phyloP scores from a whole-genome alignment of 2,797 vertebrate genomes.

The Morelia viridis region DNA sequence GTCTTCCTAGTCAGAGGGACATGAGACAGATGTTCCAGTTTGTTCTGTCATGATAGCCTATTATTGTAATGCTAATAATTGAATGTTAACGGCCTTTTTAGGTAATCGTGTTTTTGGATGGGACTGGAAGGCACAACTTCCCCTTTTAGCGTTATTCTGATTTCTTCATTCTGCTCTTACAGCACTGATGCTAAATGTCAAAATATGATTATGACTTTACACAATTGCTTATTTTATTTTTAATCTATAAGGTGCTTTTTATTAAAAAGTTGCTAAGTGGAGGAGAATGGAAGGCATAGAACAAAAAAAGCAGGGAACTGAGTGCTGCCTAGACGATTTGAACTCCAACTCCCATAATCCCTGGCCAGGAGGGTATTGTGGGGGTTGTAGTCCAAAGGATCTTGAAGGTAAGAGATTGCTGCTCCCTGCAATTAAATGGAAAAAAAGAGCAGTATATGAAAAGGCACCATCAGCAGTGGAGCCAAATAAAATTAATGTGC shows the following conservation, averaged over 20 bases:
- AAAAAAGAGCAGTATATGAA: not conserved
- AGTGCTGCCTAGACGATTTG: not conserved
- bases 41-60: not conserved
- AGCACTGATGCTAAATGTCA: not conserved
- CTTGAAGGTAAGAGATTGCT: not conserved
- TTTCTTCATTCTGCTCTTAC: not conserved
- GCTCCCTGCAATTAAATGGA: not conserved
- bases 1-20: not conserved
- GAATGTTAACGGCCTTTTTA: not conserved
- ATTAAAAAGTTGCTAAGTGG: not conserved
- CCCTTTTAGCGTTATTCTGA: not conserved
- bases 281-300: not conserved
- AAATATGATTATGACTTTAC: not conserved
- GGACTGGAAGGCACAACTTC: not conserved
- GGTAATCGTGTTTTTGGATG: not conserved
- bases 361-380: not conserved
- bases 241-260: not conserved
- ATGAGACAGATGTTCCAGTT: not conserved
- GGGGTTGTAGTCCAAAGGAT: not conserved
- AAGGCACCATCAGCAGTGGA: not conserved
- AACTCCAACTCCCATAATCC: not conserved
- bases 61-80: not conserved
- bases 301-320: not conserved
- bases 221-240: not conserved
- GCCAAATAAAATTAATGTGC: not conserved